These are phyloP conservation scores for Lepidostoma basale DNA, from an alignment of 1,140 invertebrate species.

Conservation along the genomic window DNA sequence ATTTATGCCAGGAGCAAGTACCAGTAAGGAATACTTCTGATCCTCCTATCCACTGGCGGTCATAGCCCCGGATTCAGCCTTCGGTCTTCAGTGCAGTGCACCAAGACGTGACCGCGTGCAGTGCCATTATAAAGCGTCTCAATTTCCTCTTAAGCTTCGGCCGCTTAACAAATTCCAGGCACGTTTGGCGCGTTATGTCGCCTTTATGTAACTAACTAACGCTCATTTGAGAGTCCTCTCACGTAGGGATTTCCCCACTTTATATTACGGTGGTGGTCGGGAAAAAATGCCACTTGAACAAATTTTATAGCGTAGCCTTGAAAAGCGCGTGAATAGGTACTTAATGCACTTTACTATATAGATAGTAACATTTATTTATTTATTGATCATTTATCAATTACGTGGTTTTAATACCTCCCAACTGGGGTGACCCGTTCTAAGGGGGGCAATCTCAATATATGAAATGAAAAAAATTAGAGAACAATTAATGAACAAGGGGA, in stretches of 20 bases:
- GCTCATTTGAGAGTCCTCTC: constrained; percentile 39
- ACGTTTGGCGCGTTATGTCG: constrained; percentile 41
- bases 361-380: no score
- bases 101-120: constrained; percentile 27
- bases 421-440: no score
- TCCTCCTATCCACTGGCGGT: constrained; percentile 1
- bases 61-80: neutral
- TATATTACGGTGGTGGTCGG: constrained; percentile 32
- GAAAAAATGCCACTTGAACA: constrained; percentile 44
- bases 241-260: constrained; percentile 44
- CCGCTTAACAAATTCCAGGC: constrained; percentile 36
- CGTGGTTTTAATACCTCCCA: no score
- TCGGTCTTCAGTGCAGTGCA: neutral
- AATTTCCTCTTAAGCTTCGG: constrained; percentile 41
- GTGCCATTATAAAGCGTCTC: constrained; percentile 40
- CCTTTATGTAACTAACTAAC: constrained; percentile 42
- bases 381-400: no score
- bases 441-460: no score
- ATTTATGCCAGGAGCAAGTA: no score
- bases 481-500: no score
- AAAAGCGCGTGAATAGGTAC: constrained; percentile 35
- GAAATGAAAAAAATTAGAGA: no score
- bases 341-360: constrained; percentile 27
- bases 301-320: constrained; percentile 35
- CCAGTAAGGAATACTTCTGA: no score